Evolutionary conservation across 2,113 vertebrate species (phyloP).

Genomic region (Leucoraja erinaceus): DNA sequence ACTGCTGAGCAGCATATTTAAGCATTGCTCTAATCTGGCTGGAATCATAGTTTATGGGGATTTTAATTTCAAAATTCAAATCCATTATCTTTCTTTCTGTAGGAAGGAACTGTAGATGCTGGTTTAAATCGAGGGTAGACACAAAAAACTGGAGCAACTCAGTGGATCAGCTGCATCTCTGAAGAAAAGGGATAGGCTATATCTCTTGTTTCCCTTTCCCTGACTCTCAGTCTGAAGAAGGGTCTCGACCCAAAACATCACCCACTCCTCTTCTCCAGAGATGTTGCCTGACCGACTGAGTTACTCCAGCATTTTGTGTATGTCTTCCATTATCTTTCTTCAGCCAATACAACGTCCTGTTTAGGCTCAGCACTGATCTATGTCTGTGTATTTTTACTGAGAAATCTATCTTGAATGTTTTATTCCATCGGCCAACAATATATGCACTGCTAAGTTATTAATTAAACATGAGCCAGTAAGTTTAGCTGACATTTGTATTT

Average conservation of each 20-base stretch:
- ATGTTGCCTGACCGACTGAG: too few species aligned
- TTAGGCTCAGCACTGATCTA: neutral
- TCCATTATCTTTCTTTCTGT: too few species aligned
- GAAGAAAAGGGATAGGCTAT: too few species aligned
- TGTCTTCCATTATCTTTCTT: neutral
- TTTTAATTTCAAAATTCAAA: neutral
- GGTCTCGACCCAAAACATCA: too few species aligned
- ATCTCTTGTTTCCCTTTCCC: too few species aligned
- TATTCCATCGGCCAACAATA: neutral
- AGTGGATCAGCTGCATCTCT: too few species aligned
- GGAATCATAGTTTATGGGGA: neutral
- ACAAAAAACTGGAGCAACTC: too few species aligned
- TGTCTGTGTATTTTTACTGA: neutral
- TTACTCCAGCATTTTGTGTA: too few species aligned
- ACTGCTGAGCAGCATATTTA: constrained; percentile 1
- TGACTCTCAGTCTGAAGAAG: too few species aligned
- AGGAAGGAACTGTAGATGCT: too few species aligned
- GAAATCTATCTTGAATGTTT: neutral
- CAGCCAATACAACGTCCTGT: neutral
- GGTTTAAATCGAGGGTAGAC: too few species aligned
- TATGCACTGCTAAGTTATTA: neutral
- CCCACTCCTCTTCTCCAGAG: too few species aligned
- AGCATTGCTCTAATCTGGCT: neutral
- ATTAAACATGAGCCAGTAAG: neutral
- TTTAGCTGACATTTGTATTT: neutral